phyloP scores from a whole-genome alignment of 2,113 vertebrate genomes.

The Panurus biarmicus region DNA sequence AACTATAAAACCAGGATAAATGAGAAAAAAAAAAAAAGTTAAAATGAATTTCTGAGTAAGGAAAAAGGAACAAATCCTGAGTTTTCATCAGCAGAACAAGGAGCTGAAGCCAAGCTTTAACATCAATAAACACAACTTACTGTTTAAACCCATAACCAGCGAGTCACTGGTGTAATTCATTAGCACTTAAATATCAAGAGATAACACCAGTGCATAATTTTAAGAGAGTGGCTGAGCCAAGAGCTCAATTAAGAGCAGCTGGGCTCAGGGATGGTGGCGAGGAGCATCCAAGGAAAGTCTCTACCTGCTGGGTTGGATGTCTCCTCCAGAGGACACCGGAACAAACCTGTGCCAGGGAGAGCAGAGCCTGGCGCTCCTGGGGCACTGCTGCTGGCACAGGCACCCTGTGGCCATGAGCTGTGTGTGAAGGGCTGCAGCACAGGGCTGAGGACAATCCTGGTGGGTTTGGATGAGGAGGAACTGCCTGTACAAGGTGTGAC shows the following conservation, averaged over 20 bases:
- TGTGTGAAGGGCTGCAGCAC: background rate
- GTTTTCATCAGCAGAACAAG: background rate
- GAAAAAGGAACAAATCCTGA: background rate
- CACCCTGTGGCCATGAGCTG: background rate
- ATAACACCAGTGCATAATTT: background rate
- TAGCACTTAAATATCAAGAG: background rate
- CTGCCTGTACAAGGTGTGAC: accelerated
- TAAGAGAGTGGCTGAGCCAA: background rate
- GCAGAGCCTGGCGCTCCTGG: background rate
- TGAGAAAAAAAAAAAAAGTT: background rate
- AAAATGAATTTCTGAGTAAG: background rate
- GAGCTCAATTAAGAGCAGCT: background rate
- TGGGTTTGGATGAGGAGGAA: background rate
- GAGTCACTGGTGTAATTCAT: background rate
- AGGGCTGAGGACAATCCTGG: background rate
- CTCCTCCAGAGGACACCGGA: background rate
- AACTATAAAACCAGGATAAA: background rate
- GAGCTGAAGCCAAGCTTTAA: background rate
- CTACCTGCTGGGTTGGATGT: background rate
- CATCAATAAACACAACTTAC: background rate
- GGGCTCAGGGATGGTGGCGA: background rate
- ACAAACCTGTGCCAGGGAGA: background rate
- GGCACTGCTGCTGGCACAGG: background rate
- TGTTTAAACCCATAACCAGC: background rate
- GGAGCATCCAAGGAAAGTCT: background rate